Conservation (phyloP, 1,140 invertebrate species). For the Temnothorax curvispinosus region DNA sequence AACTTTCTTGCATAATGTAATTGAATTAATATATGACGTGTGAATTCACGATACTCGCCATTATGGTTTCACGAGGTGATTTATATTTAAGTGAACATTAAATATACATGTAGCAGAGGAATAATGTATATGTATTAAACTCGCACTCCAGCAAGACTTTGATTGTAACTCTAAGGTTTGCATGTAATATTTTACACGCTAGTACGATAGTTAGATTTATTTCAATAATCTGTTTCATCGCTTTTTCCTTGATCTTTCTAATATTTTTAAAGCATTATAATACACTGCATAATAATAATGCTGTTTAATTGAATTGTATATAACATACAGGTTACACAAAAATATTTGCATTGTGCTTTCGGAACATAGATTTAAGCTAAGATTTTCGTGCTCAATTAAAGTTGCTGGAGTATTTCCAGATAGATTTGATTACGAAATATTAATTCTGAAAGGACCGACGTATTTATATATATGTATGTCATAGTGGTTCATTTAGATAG, state of each 20-base stretch:
- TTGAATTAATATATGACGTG: conserved; percentile 43
- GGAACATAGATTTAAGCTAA: background rate
- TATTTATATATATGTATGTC: background rate
- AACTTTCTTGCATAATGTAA: conserved; percentile 13
- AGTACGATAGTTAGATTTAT: background rate
- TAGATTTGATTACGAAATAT: background rate
- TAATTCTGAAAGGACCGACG: background rate
- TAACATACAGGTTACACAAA: conserved; percentile 23
- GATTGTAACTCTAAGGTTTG: background rate
- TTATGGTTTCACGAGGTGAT: background rate
- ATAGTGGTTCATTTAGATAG: background rate
- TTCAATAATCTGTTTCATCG: background rate
- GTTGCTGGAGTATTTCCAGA: background rate
- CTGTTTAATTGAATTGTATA: background rate
- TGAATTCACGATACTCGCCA: background rate
- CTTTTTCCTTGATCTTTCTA: background rate
- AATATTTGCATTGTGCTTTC: background rate
- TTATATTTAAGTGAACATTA: conserved; percentile 22
- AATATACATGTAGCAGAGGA: background rate
- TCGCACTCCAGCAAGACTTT: background rate
- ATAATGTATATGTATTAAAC: background rate
- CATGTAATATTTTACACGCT: background rate
- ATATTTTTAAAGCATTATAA: background rate
- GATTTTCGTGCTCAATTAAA: conserved; percentile 5
- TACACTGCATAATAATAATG: background rate